These are phyloP conservation scores for Catocala fraxini DNA, from an alignment of 2,888 invertebrate genomes.

Conservation along the genomic window DNA sequence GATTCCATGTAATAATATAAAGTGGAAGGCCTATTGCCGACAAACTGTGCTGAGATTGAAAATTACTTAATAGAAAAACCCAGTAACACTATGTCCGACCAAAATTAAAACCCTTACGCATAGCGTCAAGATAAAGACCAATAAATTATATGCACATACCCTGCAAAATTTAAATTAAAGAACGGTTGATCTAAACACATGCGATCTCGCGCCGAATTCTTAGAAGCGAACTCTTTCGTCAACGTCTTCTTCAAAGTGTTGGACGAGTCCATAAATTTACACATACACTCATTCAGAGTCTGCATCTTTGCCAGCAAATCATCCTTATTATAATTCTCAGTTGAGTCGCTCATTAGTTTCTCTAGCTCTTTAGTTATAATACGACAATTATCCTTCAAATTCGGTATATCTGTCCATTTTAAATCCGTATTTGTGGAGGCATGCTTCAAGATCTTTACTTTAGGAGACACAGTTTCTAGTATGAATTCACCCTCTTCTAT, in stretches of 20 bases:
- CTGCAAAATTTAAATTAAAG: slow-evolving; percentile 71
- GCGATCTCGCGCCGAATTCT: slow-evolving; percentile 53
- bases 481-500: slow-evolving; percentile 76
- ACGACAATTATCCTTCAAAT: slow-evolving; percentile 63
- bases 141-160: slow-evolving; percentile 61
- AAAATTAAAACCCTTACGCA: too few species aligned
- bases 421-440: slow-evolving; percentile 71
- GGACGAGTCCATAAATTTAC: slow-evolving; percentile 76
- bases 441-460: slow-evolving; percentile 75
- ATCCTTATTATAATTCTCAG: slow-evolving; percentile 57
- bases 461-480: slow-evolving; percentile 73
- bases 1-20: not conserved
- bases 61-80: too few species aligned
- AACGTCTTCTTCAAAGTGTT: slow-evolving; percentile 74
- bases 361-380: slow-evolving; percentile 66
- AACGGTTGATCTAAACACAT: slow-evolving; percentile 56
- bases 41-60: too few species aligned
- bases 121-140: too few species aligned
- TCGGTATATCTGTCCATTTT: slow-evolving; percentile 63
- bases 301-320: slow-evolving; percentile 74
- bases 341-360: slow-evolving; percentile 59
- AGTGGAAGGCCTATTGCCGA: too few species aligned
- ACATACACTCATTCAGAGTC: slow-evolving; percentile 76
- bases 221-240: slow-evolving; percentile 69
- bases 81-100: too few species aligned